Base-by-base conservation (phyloP, 2,113 vertebrate species). In the Platichthys stellatus region DNA sequence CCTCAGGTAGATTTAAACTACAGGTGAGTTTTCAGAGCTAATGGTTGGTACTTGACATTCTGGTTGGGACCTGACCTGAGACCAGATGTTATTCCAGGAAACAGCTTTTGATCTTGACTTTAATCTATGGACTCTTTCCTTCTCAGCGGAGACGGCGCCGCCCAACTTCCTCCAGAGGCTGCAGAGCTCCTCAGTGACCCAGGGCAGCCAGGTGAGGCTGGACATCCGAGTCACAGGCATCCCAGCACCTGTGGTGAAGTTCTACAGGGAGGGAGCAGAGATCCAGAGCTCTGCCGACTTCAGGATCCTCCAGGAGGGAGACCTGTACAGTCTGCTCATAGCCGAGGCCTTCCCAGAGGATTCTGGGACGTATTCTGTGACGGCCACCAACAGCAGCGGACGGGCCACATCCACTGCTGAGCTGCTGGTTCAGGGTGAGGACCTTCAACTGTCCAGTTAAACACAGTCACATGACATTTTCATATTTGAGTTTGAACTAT, bases 341-440 rank as follows among this genome's bases (percentile, higher is more conserved):
- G 57, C 57, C 26, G 57, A 58, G 57, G 57, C 57, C 57, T 58
- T 98, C 88, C 96, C 96, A 24, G 97, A 99, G 94, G 97, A 97
- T 93, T 98, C 97, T 83, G 98, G 98, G 79, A 99, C 96, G 2
- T 99, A 99, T 93, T 99, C 98, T 20, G 97, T 97, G 80, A 98
- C 95, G 57, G 98, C 98, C 24, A 95, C 95, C 77, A 99, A 99
- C 92, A 98, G 95, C 35, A 95, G 97, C 66, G 98, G 98, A 90
- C 96, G 98, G 72, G 98, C 98, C 84, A 99, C 98, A 84, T 99
- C 96, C 65, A 98, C 97, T 63, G 97, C 96, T 2, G 98, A 99
- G 86, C 93, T 99, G 64, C 93, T 97, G 76, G 96, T 99, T 94
- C 97, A 98, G 94, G 97, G 98, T 97, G 86, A 89, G 78, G 51